Base-by-base conservation (phyloP, 2,113 vertebrate genomes). In the Tauraco erythrolophus region DNA sequence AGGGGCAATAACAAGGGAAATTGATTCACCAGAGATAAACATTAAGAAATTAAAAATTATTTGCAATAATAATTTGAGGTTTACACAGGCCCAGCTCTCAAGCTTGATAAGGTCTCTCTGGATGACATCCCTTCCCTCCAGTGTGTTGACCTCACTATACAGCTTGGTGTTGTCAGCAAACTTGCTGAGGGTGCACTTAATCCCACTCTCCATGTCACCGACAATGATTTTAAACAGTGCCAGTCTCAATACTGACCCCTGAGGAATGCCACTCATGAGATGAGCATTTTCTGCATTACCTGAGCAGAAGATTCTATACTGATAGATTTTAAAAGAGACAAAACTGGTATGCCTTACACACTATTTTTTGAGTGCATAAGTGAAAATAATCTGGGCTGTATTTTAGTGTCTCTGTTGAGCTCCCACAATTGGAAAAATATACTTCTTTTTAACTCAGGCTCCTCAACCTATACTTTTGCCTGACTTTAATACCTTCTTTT, bases 11-110 rank as follows among this genome's bases (percentile, higher is more conserved):
- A 60, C 7, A 43, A 80, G 7, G 6, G 28, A 61, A 54, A 56
- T 6, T 0, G 3, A 35, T 56, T 69, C 5, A 54, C 2, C 6
- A 54, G 13, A 51, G 39, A 31, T 10, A 41, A 54, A 6, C 5
- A n/a, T 27, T 25, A 21, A 48, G 1, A 54, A 57, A 39, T 28
- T 15, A 39, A 64, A 62, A 43, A 19, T 58, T 39, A 45, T 64
- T 81, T 84, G 3, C 9, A 77, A 43, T 43, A 43, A 43, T 43
- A 43, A 43, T 43, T 43, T 43, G 41, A 43, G 41, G 41, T 43
- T 43, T 43, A 43, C 41, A 13, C 41, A 43, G 41, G 41, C 41
- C 41, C 41, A 43, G 12, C 41, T 43, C 41, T 43, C 41, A 43
- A 43, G 41, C 41, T 14, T 43, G 41, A 14, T 43, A 43, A 43